Base-by-base conservation (phyloP, 2,113 vertebrate species). In the Bufo bufo region DNA sequence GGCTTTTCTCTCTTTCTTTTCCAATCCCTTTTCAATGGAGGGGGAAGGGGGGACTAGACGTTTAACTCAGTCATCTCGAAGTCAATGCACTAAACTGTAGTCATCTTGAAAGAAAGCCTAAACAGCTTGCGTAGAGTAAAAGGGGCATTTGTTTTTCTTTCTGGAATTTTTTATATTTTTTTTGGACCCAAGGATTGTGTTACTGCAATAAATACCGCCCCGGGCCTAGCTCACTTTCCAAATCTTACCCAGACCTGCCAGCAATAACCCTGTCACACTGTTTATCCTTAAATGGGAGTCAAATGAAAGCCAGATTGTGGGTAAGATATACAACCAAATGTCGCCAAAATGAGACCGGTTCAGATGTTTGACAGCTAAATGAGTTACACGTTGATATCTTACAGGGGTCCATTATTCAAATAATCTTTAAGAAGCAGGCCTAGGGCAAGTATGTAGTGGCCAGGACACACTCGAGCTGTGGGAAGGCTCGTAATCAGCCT, bases 241-340 rank as follows among this genome's bases (percentile, higher is more conserved):
- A 4, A 1, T 86, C 63, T 88, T 91, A 87, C 20, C 69, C 89
- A 90, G 84, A 65, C 90, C 91, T 0, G 13, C 89, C 87, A 85
- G 89, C 82, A 91, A 92, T 93, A 93, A 90, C 90, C 78, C 80
- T 84, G 90, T 66, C 85, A 49, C 85, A 81, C 84, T 89, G 87
- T 89, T 89, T 74, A 90, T 79, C 75, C 79, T 59, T 89, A 90
- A 92, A 86, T 77, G 90, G 87, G 91, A 90, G 82, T 86, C 85
- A 92, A 93, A 93, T 93, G 91, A 92, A 93, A 90, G 88, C 91
- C 92, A 93, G 90, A 92, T 92, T 92, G 92, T 91, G 91, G 91
- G 86, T 91, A 91, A 90, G 78, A 89, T 90, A 92, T 91, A 90
- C 91, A 92, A 92, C 81, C 12, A 52, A 56, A 78, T 89, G 87